Evolutionary conservation across 2,888 invertebrate genomes (phyloP).

Genomic region (Lamellibrachia columna): DNA sequence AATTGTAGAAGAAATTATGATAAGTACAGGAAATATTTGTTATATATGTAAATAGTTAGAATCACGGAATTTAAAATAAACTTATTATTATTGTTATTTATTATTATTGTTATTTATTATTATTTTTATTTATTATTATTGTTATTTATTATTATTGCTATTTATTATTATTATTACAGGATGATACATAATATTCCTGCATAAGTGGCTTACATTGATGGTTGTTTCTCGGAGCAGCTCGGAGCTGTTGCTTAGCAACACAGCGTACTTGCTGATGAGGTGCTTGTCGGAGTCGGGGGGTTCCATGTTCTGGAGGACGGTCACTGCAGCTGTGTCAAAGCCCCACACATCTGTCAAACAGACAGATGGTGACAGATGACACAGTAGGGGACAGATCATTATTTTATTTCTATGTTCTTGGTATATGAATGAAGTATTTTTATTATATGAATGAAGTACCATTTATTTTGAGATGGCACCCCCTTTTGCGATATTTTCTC

Average conservation of each 20-base stretch:
- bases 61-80: background rate
- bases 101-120: no score
- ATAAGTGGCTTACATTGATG: slow-evolving; percentile 17
- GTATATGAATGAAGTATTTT: no score
- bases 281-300: slow-evolving; percentile 53
- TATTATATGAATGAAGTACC: no score
- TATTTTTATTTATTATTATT: no score
- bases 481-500: no score
- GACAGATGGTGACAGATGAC: no score
- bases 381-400: no score
- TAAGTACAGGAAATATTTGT: background rate
- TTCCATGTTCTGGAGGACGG: slow-evolving; percentile 60
- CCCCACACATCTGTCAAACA: slow-evolving; percentile 62
- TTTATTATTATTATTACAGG: background rate
- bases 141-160: no score
- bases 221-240: slow-evolving; percentile 53
- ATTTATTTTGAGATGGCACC: no score
- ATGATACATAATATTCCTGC: background rate
- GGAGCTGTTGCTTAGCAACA: slow-evolving; percentile 57
- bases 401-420: no score
- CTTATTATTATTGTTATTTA: no score
- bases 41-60: background rate
- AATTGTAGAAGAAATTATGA: background rate
- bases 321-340: slow-evolving; percentile 62
- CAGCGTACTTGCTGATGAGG: slow-evolving; percentile 55